Base-by-base conservation (phyloP, 2,797 vertebrate genomes). In the Chrysocyon brachyurus region DNA sequence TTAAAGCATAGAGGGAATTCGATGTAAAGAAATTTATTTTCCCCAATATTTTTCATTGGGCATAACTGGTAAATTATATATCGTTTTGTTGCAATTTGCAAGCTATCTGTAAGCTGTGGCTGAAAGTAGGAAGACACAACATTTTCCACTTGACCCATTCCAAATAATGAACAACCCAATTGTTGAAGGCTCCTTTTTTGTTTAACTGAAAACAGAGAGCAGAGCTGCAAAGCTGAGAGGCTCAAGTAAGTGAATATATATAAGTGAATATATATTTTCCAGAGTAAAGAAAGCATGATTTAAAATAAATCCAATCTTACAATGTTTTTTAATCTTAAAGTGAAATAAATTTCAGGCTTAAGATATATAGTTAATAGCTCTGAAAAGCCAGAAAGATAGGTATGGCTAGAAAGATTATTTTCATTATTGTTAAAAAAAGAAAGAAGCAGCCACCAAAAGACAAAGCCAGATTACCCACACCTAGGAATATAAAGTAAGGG, bases 401-500 rank as follows among this genome's bases (percentile, higher is more conserved):
- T 46, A 92, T 52, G n/a, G 54, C 88, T 68, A 98, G 93, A 97
- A 96, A 97, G 90, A 70, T 97, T 96, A 97, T 84, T 97, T 97
- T 28, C 33, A 14, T 57, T 78, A 63, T 57, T 75, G 26, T 89
- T 94, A 73, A 79, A 91, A 17, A 85, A 77, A 85, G 91, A 64
- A 92, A 97, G 82, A 12, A 56, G 94, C 82, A 96, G 78, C 24
- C 87, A 98, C 64, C 61, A 89, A 95, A 95, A 97, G 40, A 46
- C 40, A 94, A 11, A 2, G 26, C 57, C 64, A 72, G 97, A 82
- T 97, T 97, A 3, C 54, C 97, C 90, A 98, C 75, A 97, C 57
- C 77, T 97, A 98, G 93, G 26, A 96, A 94, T 94, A 97, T 56
- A 97, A 97, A 97, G 98, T 46, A 97, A 98, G 83, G 86, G 84